A percentile compares a stretch with the other conserved stretches of the same genome.
phyloP scores from a whole-genome alignment of 2,113 vertebrate genomes.

The Lagopus leucura region DNA sequence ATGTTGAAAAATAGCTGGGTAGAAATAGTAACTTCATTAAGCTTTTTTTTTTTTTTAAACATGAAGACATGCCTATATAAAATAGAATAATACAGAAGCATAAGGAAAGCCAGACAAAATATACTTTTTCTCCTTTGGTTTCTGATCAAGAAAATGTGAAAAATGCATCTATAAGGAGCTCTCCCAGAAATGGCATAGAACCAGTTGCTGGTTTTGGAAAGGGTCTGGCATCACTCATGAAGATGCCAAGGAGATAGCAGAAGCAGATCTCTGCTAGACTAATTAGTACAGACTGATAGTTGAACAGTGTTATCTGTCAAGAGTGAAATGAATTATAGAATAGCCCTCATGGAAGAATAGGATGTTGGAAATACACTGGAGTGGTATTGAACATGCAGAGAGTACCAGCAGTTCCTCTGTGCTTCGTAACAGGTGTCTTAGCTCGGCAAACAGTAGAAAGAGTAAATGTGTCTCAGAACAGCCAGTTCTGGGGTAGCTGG shows the following conservation, averaged over 20 bases:
- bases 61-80: neutral
- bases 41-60: rapidly evolving
- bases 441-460: neutral
- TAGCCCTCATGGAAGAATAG: neutral
- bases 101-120: neutral
- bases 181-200: neutral
- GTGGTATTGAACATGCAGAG: neutral
- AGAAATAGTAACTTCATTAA: neutral
- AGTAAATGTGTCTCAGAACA: neutral
- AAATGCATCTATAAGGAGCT: neutral
- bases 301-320: neutral
- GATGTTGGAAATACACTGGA: neutral
- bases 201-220: neutral
- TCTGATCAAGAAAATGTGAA: neutral
- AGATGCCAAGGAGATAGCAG: neutral
- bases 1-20: neutral
- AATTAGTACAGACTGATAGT: neutral
- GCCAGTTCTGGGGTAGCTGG: neutral
- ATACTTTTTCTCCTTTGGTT: rapidly evolving
- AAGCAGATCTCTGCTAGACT: neutral
- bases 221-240: neutral
- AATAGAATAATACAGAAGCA: neutral
- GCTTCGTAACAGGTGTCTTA: neutral
- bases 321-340: neutral
- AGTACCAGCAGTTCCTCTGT: neutral